Base-by-base conservation (phyloP, 1,140 invertebrate species). In the Tachypleus tridentatus region DNA sequence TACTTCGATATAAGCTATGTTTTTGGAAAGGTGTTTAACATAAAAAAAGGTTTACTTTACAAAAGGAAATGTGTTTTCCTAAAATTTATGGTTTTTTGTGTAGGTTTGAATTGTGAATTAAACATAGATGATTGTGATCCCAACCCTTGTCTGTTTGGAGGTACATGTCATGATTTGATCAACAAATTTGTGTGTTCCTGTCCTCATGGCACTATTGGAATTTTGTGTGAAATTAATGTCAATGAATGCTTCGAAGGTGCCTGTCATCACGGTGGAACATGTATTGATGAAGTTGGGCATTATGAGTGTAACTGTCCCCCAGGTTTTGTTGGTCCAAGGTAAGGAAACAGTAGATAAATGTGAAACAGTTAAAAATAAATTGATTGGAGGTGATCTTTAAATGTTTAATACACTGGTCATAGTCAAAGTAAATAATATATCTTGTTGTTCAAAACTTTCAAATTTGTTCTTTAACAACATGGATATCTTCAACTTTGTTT, bases 191-290 rank as follows among this genome's bases (percentile, higher is more conserved):
- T 85, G 7, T 97, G 94, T 74, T 92, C 91, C 0, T 98, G 94
- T 76, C 91, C 92, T 0, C 87, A 91, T 8, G 94, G 84, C 59
- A 95, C 92, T 5, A 73, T 89, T 4, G 94, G 94, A 6, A 87
- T 87, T 58, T 85, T 95, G 8, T 95, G 93, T 74, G 91, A 95
- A 72, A 85, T 93, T 54, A 94, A 95, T 73, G 83, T 87, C 1
- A 86, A 95, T 66, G 93, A 98, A 71, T 98, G 95, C 73, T 83
- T 84, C 8, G 80, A 85, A 6, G 87, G 87, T 53, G 86, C 95
- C 0, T 99, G 97, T 73, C 89, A 95, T 70, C 98, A 99, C 75
- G 95, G 94, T 62, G 96, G 94, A 3, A 93, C 87, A 0, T 99
- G 97, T 73, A 78, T 82, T 56, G 90, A 93, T 77, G 73, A 57